Percentiles rank a stretch among this genome's conserved stretches.
These are phyloP conservation scores for Cephus spinipes DNA, from an alignment of 2,888 invertebrate genomes.

Conservation along the genomic window DNA sequence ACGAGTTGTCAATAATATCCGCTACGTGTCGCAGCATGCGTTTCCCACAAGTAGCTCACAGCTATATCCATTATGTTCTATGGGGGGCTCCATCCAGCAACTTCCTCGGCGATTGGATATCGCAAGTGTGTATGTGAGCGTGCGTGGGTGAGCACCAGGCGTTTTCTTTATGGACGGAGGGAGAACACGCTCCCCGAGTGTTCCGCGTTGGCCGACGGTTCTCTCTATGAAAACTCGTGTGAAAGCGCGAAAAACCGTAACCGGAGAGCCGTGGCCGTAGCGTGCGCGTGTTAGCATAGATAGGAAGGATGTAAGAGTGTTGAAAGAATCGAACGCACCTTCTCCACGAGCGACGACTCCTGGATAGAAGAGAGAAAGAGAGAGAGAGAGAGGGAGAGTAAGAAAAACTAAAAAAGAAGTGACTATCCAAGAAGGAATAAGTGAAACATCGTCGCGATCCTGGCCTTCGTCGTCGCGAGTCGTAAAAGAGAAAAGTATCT, in stretches of 20 bases:
- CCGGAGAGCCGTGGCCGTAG: background rate
- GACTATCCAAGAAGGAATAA: background rate
- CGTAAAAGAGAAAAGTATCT: slow-evolving; percentile 6
- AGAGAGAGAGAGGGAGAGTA: slow-evolving; percentile 3
- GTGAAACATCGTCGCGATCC: background rate
- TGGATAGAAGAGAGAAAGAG: background rate
- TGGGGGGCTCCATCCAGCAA: background rate
- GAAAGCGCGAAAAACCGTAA: background rate
- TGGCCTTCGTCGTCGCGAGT: background rate
- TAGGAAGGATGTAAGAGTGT: background rate
- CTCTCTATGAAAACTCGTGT: slow-evolving; percentile 18
- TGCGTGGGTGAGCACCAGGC: slow-evolving; percentile 40
- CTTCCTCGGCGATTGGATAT: background rate
- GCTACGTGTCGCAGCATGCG: background rate
- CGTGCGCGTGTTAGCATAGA: background rate
- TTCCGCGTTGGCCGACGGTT: background rate
- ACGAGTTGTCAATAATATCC: background rate
- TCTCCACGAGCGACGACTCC: background rate
- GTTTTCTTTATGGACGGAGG: slow-evolving; percentile 36
- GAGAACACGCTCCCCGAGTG: slow-evolving; percentile 22
- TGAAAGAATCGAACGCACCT: background rate
- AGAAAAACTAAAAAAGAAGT: slow-evolving; percentile 3
- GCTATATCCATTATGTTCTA: background rate
- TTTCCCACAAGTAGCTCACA: background rate
- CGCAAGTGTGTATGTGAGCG: slow-evolving; percentile 22